Conservation (phyloP, 2,888 invertebrate species). For the Apamea sordens region DNA sequence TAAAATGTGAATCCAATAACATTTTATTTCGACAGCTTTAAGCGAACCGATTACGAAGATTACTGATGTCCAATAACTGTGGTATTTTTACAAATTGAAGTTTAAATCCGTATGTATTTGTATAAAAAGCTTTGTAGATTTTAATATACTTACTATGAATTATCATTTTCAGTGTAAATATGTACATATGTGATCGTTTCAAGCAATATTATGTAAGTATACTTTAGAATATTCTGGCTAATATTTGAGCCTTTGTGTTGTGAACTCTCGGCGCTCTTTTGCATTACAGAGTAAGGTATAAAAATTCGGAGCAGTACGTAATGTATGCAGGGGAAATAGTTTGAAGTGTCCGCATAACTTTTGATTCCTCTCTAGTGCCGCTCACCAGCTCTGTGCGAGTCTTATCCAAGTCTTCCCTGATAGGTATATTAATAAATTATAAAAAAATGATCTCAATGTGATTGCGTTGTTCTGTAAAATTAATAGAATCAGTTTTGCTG, state of each 20-base stretch:
- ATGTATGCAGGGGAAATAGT: background rate
- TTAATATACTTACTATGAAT: background rate
- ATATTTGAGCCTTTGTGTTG: background rate
- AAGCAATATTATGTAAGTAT: too few relatives aligned
- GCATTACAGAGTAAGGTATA: background rate
- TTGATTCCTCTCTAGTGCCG: background rate
- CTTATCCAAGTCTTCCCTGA: background rate
- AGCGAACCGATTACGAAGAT: background rate
- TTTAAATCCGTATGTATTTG: background rate
- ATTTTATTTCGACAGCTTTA: background rate
- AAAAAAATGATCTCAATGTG: too few relatives aligned
- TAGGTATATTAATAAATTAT: background rate
- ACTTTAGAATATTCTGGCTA: background rate
- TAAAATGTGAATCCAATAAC: background rate
- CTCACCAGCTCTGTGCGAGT: background rate
- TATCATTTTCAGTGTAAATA: background rate
- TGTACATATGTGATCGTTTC: background rate
- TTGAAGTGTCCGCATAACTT: background rate
- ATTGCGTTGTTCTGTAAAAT: background rate
- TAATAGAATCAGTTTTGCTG: background rate
- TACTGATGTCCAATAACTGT: background rate
- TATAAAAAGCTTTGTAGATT: background rate
- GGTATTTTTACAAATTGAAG: background rate
- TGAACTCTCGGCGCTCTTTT: background rate
- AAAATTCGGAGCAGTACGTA: background rate